Base-by-base conservation (phyloP, 1,140 invertebrate species). In the Cyclina sinensis region DNA sequence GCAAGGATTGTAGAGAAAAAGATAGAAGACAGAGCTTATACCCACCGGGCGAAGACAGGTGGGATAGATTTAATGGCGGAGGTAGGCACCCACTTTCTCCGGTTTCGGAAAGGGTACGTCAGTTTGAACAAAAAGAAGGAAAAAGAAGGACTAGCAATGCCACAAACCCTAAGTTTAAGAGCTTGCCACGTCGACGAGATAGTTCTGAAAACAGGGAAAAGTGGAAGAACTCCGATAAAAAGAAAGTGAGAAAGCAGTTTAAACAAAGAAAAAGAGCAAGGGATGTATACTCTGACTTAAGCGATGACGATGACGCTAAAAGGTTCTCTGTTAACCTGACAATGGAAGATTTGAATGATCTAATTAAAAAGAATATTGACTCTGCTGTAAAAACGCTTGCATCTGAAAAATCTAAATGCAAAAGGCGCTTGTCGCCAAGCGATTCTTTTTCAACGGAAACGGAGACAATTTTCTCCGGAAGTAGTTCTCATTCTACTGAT, bases 401-500 rank as follows among this genome's bases (percentile, higher is more conserved):
- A 18, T 74, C 70, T 12, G 65, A 39, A 73, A 70, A 73, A 35
- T 32, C 30, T 7, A 48, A 79, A 68, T 32, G n/a, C 7, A 62
- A 65, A 16, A 79, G 43, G 11, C 18, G 24, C n/a, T 46, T 83
- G 21, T 83, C 74, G 16, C 39, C 51, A 0, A 43, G 35, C 21
- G 85, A 86, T 18, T 86, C 85, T 14, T 79, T 86, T 68, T 86
- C 85, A 3, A 86, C 85, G 12, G 85, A 86, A 37, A 86, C 85
- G 7, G 85, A 86, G 30, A 86, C 85, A 18, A 46, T 86, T 12
- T 86, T 86, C 32, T 79, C 73, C 32, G 74, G 74, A 9, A 86
- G 85, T 35, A 86, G 85, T 68, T 78, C 85, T n/a, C 85, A 86
- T 35, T 86, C 85, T 0, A 48, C 73, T 7, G 85, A 86, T 24